Conservation (phyloP, 2,888 invertebrate genomes). For the Nomada hirtipes region DNA sequence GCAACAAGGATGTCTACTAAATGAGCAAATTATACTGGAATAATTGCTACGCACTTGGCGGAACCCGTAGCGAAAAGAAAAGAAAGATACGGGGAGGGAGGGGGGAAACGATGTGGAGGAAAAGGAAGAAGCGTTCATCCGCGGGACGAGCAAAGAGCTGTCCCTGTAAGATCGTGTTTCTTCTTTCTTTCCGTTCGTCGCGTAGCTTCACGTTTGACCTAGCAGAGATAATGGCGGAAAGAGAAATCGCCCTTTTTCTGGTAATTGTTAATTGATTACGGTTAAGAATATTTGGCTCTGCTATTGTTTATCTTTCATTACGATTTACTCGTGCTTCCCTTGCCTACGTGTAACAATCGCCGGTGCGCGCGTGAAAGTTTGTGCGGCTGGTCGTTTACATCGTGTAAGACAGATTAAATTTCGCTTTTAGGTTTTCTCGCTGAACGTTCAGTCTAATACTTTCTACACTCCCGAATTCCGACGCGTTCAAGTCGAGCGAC, state of each 20-base stretch:
- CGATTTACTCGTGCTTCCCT: not conserved
- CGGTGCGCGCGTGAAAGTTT: constrained; percentile 40
- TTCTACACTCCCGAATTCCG: constrained; percentile 44
- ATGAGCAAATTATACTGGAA: constrained; percentile 78
- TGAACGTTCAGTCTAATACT: constrained; percentile 27
- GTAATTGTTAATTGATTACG: constrained; percentile 9
- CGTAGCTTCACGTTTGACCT: constrained; percentile 1
- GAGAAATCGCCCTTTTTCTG: not conserved
- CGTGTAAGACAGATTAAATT: constrained; percentile 40
- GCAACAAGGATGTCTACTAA: constrained; percentile 80
- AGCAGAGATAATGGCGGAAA: constrained; percentile 1
- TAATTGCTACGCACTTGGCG: constrained; percentile 75
- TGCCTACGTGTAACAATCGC: constrained; percentile 36
- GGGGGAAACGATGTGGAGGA: not conserved
- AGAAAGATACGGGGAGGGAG: constrained; percentile 3
- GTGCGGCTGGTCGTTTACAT: constrained; percentile 17
- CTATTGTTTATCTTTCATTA: not conserved
- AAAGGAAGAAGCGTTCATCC: not conserved
- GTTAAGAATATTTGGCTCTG: not conserved
- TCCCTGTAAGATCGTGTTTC: not conserved
- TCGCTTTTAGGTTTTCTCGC: constrained; percentile 37
- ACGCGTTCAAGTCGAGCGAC: not conserved
- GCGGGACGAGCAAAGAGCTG: not conserved
- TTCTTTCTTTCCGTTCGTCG: constrained; percentile 26
- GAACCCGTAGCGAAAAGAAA: constrained; percentile 44